A percentile compares a stretch with the other conserved stretches of the same genome.
phyloP scores from a whole-genome alignment of 2,797 vertebrate species.

The Syngnathus acus region DNA sequence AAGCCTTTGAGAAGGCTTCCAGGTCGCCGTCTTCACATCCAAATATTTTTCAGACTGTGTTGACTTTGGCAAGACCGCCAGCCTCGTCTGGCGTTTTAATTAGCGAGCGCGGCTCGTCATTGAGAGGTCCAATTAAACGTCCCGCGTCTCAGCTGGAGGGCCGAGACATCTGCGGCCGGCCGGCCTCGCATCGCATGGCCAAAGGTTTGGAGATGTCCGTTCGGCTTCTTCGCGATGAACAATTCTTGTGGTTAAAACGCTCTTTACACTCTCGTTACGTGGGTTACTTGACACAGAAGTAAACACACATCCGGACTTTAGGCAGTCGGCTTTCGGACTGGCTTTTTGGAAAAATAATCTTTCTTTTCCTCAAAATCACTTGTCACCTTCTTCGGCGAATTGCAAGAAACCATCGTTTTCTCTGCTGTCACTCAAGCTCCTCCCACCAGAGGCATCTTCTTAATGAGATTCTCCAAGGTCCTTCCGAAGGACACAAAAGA shows the following conservation, averaged over 20 bases:
- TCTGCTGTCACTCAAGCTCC: conserved; percentile 3
- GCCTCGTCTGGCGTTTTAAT: background rate
- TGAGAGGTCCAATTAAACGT: background rate
- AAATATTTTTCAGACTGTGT: background rate
- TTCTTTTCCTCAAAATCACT: background rate
- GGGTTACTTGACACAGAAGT: background rate
- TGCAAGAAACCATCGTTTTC: background rate
- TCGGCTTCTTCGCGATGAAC: background rate
- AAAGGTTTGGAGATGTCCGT: background rate
- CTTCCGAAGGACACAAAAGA: background rate
- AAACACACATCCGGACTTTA: background rate
- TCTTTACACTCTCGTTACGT: background rate
- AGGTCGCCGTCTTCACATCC: background rate
- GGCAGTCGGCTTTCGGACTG: too few species aligned
- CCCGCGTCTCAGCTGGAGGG: background rate
- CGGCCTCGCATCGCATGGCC: background rate
- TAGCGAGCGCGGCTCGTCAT: background rate
- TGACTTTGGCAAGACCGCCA: background rate
- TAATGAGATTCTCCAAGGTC: conserved; percentile 5
- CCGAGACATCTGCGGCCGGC: background rate
- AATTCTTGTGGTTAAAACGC: background rate
- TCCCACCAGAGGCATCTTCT: background rate
- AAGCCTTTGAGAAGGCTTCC: background rate
- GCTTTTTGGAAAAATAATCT: too few species aligned
- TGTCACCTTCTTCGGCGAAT: background rate